Evolutionary conservation across 2,888 invertebrate genomes (phyloP).

Genomic region (Melanostoma scalare): DNA sequence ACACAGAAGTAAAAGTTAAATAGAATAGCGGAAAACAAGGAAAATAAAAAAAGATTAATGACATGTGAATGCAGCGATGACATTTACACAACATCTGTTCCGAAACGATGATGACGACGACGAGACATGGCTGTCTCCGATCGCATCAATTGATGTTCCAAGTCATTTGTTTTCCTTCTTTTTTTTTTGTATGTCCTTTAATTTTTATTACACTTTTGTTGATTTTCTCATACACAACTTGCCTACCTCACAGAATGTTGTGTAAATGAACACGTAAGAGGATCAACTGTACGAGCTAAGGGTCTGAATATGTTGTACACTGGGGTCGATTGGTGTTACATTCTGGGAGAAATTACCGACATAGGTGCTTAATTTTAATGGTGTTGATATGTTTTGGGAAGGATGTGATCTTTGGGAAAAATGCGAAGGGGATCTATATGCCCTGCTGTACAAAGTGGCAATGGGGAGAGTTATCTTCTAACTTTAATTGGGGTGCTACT

Average conservation of each 20-base stretch:
- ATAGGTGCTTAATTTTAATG: background rate
- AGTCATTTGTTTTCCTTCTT: constrained; percentile 33
- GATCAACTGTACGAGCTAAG: constrained; percentile 30
- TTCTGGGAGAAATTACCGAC: background rate
- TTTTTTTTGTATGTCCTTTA: background rate
- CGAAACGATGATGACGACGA: background rate
- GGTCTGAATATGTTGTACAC: background rate
- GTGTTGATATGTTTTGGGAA: background rate
- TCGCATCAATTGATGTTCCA: constrained; percentile 42
- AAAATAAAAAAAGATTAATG: constrained; percentile 53
- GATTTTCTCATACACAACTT: background rate
- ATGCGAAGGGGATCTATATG: too few relatives aligned
- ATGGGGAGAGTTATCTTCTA: too few relatives aligned
- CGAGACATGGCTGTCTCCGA: constrained; percentile 22
- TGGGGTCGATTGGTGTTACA: constrained; percentile 9
- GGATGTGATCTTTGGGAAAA: background rate
- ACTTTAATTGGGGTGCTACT: too few relatives aligned
- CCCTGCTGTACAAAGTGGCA: too few relatives aligned
- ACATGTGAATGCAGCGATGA: constrained; percentile 53
- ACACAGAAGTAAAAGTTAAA: background rate
- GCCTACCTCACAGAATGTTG: background rate
- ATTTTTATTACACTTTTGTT: constrained; percentile 25
- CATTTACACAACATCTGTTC: constrained; percentile 65
- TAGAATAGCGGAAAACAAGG: background rate
- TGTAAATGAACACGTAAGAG: constrained; percentile 39